Percentiles rank a stretch among this genome's conserved stretches.
These are phyloP conservation scores for Orgyia antiqua DNA, from an alignment of 2,888 invertebrate species.

Conservation along the genomic window DNA sequence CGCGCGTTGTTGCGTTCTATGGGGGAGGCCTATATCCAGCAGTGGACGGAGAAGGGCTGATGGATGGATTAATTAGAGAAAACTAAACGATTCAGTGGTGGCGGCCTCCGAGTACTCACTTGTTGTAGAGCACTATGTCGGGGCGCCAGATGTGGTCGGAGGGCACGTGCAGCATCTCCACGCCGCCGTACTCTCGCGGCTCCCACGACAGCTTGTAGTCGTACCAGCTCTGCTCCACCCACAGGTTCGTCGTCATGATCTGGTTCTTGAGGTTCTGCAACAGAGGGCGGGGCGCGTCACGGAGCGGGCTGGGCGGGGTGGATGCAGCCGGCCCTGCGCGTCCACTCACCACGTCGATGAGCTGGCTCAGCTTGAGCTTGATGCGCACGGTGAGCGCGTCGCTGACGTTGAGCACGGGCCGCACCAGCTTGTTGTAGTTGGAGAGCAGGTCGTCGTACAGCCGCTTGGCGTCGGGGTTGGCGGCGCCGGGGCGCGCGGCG, in stretches of 20 bases:
- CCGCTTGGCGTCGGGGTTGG: slow-evolving; percentile 96
- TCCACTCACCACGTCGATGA: slow-evolving; percentile 95
- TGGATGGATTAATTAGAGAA: no score
- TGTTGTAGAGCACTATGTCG: slow-evolving; percentile 96
- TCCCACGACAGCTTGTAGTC: slow-evolving; percentile 97
- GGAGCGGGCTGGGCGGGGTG: neutral
- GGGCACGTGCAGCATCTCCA: slow-evolving; percentile 96
- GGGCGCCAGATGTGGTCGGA: slow-evolving; percentile 98
- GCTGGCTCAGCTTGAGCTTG: slow-evolving; percentile 96
- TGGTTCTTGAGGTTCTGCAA: slow-evolving; percentile 95
- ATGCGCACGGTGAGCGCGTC: slow-evolving; percentile 97
- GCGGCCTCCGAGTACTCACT: no score
- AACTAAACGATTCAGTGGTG: no score
- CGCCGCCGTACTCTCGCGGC: slow-evolving; percentile 95
- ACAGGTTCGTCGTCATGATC: slow-evolving; percentile 96
- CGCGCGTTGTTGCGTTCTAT: no score
- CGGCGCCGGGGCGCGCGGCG: slow-evolving; percentile 79
- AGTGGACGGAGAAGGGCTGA: no score
- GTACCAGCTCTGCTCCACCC: slow-evolving; percentile 95
- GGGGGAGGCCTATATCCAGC: no score
- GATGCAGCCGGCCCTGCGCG: neutral
- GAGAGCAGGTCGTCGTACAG: slow-evolving; percentile 96
- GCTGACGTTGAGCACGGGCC: slow-evolving; percentile 96
- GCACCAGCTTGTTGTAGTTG: slow-evolving; percentile 97
- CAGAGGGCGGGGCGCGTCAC: slow-evolving; percentile 4